Evolutionary conservation across 2,888 invertebrate genomes (phyloP).

Genomic region (Nebria salina): DNA sequence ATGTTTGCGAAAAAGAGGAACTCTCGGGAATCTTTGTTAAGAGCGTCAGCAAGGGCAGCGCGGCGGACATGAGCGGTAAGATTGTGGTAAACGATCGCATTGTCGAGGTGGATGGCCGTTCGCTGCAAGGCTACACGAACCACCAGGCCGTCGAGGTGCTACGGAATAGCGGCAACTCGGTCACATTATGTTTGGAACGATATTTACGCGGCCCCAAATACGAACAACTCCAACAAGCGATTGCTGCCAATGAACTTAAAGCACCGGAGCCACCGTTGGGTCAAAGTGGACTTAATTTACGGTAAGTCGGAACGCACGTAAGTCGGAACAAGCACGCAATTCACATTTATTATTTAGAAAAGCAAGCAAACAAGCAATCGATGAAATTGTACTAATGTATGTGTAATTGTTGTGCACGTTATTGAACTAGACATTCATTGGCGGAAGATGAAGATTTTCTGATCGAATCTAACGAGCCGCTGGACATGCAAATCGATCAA

Average conservation of each 20-base stretch:
- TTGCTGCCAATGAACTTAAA: conserved; percentile 81
- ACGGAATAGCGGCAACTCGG: conserved; percentile 91
- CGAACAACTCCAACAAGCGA: conserved; percentile 87
- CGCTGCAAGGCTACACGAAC: conserved; percentile 94
- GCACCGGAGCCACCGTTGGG: conserved; percentile 64
- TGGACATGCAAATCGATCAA: conserved; percentile 58
- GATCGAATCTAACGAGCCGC: conserved; percentile 54
- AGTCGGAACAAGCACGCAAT: too few relatives aligned
- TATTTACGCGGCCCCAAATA: conserved; percentile 91
- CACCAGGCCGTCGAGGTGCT: conserved; percentile 97
- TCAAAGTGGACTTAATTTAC: conserved; percentile 2
- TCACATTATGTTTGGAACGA: conserved; percentile 87
- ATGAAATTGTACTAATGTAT: too few relatives aligned
- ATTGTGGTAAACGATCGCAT: conserved; percentile 98
- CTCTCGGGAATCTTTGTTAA: conserved; percentile 98
- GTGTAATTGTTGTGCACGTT: too few relatives aligned
- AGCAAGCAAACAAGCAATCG: too few relatives aligned
- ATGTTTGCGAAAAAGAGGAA: conserved; percentile 98
- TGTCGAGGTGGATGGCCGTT: conserved; percentile 95
- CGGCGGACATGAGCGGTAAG: conserved; percentile 91
- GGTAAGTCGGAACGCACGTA: conserved; percentile 4
- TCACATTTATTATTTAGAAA: too few relatives aligned
- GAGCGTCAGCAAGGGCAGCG: conserved; percentile 95
- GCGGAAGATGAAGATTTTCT: conserved; percentile 58
- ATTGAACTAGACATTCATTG: conserved; percentile 58